Evolutionary conservation across 2,888 invertebrate species (phyloP), one percentile per base, ranked within the genome.

Genomic region (Eurytoma adleriae): DNA sequence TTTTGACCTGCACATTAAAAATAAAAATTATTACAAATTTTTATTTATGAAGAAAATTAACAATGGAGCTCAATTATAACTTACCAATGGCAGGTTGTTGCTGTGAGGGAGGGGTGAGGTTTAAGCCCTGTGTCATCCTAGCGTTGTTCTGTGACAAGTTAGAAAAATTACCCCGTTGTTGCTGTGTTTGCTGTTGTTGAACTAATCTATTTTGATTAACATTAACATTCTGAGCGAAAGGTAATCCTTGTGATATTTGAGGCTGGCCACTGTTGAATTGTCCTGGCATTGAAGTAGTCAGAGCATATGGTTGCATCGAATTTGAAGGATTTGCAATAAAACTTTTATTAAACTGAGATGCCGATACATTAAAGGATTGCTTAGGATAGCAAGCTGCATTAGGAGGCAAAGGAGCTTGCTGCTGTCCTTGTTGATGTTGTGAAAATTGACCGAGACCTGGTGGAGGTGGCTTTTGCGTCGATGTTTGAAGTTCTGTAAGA

Each of bases 281-380:
- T 18, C 82, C 83, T n/a, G 83, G 84, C 67, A 86, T 76, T 0
- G 68, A 16, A 3, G 48, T 18, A n/a, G 68, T 20, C n/a, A 81
- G 64, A 4, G 75, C 52, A 52, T 76, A 81, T 24, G 75, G 81
- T 48, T 76, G 81, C 54, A 81, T 5, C 10, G 77, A 27, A 4
- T 57, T 62, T 13, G 82, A 67, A 0, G 80, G 69, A 69, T 83
- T 87, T 0, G 85, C 79, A 16, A 87, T 84, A 24, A 89, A 88
- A 76, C 86, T 89, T 54, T 89, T 88, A 12, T 84, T 83, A 40
- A 89, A 89, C 67, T 89, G 88, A 0, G 89, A 87, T 81, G 86
- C 88, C 30, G 88, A 89, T 18, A 87, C 87, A 70, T 86, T 89
- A 30, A 89, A 89, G 0, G 87, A 80, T 70, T 86, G 88, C 82